Evolutionary conservation across 2,888 invertebrate species (phyloP).

Genomic region (Thera obeliscata): DNA sequence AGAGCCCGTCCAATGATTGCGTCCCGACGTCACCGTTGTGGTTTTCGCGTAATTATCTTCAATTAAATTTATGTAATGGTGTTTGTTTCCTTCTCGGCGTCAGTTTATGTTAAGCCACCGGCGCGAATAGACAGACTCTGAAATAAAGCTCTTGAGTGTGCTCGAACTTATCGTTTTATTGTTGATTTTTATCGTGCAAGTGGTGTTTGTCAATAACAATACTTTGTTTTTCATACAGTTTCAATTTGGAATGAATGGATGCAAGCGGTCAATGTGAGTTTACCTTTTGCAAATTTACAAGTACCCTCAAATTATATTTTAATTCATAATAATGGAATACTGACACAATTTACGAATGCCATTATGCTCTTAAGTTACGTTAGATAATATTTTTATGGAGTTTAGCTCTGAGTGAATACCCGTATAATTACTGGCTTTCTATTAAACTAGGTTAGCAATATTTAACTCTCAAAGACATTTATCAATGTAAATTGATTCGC

Average conservation of each 20-base stretch:
- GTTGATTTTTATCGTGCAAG: conserved; percentile 9
- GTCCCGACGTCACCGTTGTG: conserved; percentile 62
- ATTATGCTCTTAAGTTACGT: conserved; percentile 35
- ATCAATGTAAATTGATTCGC: conserved; percentile 13
- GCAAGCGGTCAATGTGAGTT: conserved; percentile 34
- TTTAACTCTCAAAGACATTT: conserved; percentile 24
- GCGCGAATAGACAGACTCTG: conserved; percentile 39
- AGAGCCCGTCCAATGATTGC: conserved; percentile 51
- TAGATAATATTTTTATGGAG: conserved; percentile 35
- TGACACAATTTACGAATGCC: neutral
- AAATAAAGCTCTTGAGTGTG: conserved; percentile 15
- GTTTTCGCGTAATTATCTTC: conserved; percentile 72
- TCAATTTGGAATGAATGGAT: conserved; percentile 15
- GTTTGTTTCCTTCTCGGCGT: conserved; percentile 60
- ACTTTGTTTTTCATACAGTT: neutral
- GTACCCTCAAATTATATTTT: conserved; percentile 15
- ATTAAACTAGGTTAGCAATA: conserved; percentile 25
- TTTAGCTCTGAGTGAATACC: conserved; percentile 39
- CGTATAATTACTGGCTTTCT: conserved; percentile 44
- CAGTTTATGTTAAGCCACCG: conserved; percentile 60
- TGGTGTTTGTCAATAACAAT: conserved; percentile 8
- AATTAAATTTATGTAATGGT: conserved; percentile 75
- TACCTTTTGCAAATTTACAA: conserved; percentile 2
- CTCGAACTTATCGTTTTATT: conserved; percentile 8
- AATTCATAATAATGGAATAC: neutral